Evolutionary conservation across 2,888 invertebrate species (phyloP).

Genomic region (Metellina segmentata): DNA sequence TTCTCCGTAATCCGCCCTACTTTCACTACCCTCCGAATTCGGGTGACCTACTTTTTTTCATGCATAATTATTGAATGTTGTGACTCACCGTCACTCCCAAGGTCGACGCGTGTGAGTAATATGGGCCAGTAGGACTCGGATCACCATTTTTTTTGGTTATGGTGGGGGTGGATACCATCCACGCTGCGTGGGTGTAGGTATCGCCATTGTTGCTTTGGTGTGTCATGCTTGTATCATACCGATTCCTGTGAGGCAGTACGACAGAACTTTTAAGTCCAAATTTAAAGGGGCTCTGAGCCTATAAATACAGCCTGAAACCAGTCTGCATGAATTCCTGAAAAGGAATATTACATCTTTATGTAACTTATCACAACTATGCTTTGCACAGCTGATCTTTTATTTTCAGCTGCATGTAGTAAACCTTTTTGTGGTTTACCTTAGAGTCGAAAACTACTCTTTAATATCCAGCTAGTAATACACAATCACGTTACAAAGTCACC

Average conservation of each 20-base stretch:
- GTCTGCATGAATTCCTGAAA: too few species aligned
- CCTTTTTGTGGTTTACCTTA: too few species aligned
- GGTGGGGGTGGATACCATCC: conserved; percentile 29
- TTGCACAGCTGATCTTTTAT: too few species aligned
- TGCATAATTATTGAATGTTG: conserved; percentile 68
- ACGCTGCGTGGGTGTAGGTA: conserved; percentile 38
- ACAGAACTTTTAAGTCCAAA: too few species aligned
- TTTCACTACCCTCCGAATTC: conserved; percentile 57
- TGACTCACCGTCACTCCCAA: conserved; percentile 57
- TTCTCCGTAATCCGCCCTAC: conserved; percentile 71
- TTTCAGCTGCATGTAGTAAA: too few species aligned
- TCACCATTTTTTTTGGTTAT: conserved; percentile 20
- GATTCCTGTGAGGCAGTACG: not conserved
- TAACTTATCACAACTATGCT: too few species aligned
- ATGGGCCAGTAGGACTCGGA: conserved; percentile 71
- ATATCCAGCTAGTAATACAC: too few species aligned
- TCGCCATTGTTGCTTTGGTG: conserved; percentile 18
- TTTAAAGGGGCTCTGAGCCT: too few species aligned
- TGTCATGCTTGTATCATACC: not conserved
- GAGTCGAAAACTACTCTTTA: too few species aligned
- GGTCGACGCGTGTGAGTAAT: conserved; percentile 72
- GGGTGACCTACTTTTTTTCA: conserved; percentile 72
- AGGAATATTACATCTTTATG: too few species aligned
- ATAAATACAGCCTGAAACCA: too few species aligned
- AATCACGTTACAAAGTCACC: too few species aligned